Conservation (phyloP, 2,797 vertebrate genomes). For the Poecilia picta region DNA sequence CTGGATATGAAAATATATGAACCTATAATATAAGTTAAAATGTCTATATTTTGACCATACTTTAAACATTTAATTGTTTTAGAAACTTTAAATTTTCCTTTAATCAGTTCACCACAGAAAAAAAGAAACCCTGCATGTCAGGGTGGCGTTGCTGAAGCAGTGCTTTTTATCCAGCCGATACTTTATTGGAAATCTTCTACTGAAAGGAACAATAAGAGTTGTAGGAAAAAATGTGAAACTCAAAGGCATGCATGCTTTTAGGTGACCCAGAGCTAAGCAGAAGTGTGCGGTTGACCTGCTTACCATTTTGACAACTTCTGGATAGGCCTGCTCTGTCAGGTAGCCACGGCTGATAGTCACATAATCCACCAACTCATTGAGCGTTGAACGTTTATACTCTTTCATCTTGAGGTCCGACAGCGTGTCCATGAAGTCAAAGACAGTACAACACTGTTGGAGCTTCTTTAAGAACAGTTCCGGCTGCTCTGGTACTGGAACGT, state of each 20-base stretch:
- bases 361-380: slow-evolving; percentile 99
- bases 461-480: slow-evolving; percentile 99
- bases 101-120: no score
- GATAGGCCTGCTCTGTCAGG: slow-evolving; percentile 99
- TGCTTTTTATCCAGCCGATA: no score
- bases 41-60: no score
- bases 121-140: no score
- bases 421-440: slow-evolving; percentile 99
- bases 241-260: background rate
- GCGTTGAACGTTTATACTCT: slow-evolving; percentile 99
- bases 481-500: slow-evolving; percentile 97
- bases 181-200: no score
- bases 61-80: no score
- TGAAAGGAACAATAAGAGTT: no score
- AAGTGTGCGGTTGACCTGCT: slow-evolving; percentile 53
- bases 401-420: slow-evolving; percentile 99
- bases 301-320: slow-evolving; percentile 99
- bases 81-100: no score
- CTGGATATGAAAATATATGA: no score
- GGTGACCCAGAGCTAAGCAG: background rate
- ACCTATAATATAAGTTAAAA: no score
- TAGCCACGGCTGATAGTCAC: slow-evolving; percentile 99
- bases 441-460: slow-evolving; percentile 99
- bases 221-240: background rate
- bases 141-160: no score